Percentiles rank a stretch among this genome's conserved stretches.
Evolutionary conservation across 2,888 invertebrate species (phyloP).

Genomic region (Drosophila infuscata): DNA sequence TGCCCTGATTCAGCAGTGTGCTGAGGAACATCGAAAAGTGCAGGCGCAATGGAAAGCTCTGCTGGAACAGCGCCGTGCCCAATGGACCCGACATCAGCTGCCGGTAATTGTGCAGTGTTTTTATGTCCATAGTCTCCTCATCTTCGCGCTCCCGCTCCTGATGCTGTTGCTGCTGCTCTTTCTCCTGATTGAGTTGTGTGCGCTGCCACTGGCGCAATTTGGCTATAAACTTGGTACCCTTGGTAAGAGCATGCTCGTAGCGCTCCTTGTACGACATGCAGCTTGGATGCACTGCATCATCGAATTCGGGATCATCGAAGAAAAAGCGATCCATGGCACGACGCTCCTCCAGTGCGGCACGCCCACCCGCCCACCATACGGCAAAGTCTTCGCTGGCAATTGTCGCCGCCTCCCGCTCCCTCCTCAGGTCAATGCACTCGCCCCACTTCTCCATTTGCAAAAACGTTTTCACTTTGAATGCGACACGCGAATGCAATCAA

Average conservation of each 20-base stretch:
- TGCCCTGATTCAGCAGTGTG: slow-evolving; percentile 93
- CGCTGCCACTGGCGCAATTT: slow-evolving; percentile 89
- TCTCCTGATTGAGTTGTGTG: not conserved
- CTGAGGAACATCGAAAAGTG: slow-evolving; percentile 97
- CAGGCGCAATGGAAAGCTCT: slow-evolving; percentile 87
- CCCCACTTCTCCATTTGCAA: not conserved
- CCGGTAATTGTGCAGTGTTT: slow-evolving; percentile 68
- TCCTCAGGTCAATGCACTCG: slow-evolving; percentile 62
- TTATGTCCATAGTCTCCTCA: slow-evolving; percentile 74
- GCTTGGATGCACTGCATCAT: slow-evolving; percentile 64
- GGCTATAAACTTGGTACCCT: slow-evolving; percentile 86
- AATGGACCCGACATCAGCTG: slow-evolving; percentile 73
- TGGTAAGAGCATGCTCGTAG: slow-evolving; percentile 72
- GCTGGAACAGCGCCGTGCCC: slow-evolving; percentile 79
- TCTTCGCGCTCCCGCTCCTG: slow-evolving; percentile 86
- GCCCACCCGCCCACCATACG: slow-evolving; percentile 81
- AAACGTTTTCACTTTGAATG: not conserved
- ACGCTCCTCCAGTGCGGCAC: slow-evolving; percentile 53
- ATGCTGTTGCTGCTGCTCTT: not conserved
- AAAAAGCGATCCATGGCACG: slow-evolving; percentile 71
- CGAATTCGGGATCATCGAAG: slow-evolving; percentile 71
- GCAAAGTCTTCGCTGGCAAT: slow-evolving; percentile 76
- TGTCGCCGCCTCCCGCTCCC: slow-evolving; percentile 69
- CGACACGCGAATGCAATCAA: not conserved
- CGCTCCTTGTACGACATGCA: slow-evolving; percentile 78